These are phyloP conservation scores for Watsonalla binaria DNA, from an alignment of 2,888 invertebrate species.

Conservation along the genomic window DNA sequence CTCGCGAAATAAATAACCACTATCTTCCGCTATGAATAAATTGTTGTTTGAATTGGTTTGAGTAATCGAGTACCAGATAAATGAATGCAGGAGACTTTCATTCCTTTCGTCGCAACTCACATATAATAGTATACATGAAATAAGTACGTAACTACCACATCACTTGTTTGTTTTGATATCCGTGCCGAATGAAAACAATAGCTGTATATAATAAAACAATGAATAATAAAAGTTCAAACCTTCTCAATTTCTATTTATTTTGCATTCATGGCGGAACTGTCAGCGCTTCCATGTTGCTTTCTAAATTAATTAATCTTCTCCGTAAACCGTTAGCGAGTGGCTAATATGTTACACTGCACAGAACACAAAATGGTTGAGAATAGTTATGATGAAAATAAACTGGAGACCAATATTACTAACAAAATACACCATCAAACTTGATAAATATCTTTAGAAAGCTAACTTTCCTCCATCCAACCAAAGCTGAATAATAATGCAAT, in stretches of 20 bases:
- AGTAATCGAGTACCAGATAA: constrained; percentile 18
- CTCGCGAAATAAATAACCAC: too few relatives aligned
- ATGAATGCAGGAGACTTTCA: constrained; percentile 38
- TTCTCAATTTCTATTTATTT: constrained; percentile 78
- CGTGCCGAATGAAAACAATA: constrained; percentile 25
- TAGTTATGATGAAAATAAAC: constrained; percentile 7
- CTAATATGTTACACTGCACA: not conserved
- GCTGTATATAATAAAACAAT: constrained; percentile 18
- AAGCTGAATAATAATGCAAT: constrained; percentile 26
- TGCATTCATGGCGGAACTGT: constrained; percentile 81
- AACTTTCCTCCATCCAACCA: constrained; percentile 49
- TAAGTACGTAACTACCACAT: constrained; percentile 14
- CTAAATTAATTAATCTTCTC: constrained; percentile 42
- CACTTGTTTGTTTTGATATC: constrained; percentile 21
- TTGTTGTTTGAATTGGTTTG: not conserved
- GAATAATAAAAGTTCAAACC: constrained; percentile 43
- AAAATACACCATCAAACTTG: constrained; percentile 19
- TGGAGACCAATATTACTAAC: constrained; percentile 4
- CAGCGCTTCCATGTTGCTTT: constrained; percentile 80
- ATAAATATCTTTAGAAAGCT: constrained; percentile 68
- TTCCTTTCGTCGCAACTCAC: constrained; percentile 6
- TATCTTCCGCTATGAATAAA: not conserved
- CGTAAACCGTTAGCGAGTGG: not conserved
- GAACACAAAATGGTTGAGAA: not conserved
- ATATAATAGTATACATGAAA: constrained; percentile 15